phyloP scores from a whole-genome alignment of 1,140 invertebrate genomes.

The Ooceraea biroi region DNA sequence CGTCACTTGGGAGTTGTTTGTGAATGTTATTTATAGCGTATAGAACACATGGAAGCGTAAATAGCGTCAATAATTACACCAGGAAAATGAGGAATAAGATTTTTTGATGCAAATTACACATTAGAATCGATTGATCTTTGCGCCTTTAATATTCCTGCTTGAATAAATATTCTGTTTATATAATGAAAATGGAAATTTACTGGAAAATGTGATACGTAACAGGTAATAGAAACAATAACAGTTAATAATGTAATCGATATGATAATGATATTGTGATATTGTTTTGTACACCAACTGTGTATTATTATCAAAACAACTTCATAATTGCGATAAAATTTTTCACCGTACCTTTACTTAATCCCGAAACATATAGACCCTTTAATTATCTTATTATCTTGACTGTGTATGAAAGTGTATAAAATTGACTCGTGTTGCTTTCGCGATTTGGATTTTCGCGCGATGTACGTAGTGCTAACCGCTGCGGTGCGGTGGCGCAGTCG shows the following conservation, averaged over 20 bases:
- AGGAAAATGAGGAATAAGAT: not conserved
- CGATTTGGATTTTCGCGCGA: constrained; percentile 8
- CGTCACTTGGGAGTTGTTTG: not conserved
- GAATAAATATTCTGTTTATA: not conserved
- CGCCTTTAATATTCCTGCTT: not conserved
- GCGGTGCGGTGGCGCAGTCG: not conserved
- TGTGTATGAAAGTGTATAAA: not conserved
- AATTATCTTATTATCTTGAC: not conserved
- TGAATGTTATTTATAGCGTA: not conserved
- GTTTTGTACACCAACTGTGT: not conserved
- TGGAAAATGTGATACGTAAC: no score
- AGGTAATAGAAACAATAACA: no score
- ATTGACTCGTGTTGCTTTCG: no score
- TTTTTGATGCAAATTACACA: not conserved
- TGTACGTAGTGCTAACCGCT: not conserved
- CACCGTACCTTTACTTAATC: no score
- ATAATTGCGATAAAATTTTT: not conserved
- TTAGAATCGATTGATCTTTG: not conserved
- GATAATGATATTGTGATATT: not conserved
- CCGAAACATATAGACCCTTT: no score
- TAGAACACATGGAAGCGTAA: no score
- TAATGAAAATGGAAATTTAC: no score
- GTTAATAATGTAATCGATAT: no score
- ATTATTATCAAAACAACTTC: not conserved
- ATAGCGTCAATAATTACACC: no score